A percentile compares a stretch with the other conserved stretches of the same genome.
Conservation (phyloP, 2,797 vertebrate species). For the Pantherophis vulpinus region DNA sequence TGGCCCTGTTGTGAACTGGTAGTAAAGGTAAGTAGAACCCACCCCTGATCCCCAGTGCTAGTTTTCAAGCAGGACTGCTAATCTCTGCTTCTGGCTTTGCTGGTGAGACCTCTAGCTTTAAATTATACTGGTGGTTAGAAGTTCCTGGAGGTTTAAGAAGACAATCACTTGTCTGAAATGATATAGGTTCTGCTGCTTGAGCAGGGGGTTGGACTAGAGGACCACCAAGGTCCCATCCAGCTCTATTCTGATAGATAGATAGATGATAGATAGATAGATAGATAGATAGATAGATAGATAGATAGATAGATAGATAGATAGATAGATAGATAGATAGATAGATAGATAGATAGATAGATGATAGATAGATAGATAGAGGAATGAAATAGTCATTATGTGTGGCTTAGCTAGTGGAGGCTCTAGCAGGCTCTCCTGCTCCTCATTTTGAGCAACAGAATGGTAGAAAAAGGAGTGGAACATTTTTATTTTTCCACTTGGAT, state of each 20-base stretch:
- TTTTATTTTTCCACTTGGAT: background rate
- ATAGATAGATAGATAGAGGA: background rate
- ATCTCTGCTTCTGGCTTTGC: background rate
- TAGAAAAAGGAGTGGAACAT: background rate
- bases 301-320: background rate
- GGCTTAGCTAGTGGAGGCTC: background rate
- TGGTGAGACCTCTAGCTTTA: background rate
- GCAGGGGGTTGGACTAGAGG: too few relatives aligned
- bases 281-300: background rate
- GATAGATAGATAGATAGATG: background rate
- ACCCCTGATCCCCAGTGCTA: background rate
- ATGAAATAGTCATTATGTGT: background rate
- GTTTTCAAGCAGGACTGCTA: background rate
- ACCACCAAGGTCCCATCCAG: too few relatives aligned
- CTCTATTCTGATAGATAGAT: too few relatives aligned
- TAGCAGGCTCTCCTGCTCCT: background rate
- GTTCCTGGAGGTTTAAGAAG: background rate
- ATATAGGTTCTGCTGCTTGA: too few relatives aligned
- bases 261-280: background rate
- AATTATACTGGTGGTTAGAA: background rate
- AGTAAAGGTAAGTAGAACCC: too few relatives aligned
- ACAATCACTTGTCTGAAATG: too few relatives aligned
- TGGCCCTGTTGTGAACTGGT: too few relatives aligned
- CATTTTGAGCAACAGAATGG: background rate
- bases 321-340: background rate